A percentile compares a stretch with the other conserved stretches of the same genome.
These are phyloP conservation scores for Drosophila pseudoananassae DNA, from an alignment of 1,140 invertebrate species.

Conservation along the genomic window DNA sequence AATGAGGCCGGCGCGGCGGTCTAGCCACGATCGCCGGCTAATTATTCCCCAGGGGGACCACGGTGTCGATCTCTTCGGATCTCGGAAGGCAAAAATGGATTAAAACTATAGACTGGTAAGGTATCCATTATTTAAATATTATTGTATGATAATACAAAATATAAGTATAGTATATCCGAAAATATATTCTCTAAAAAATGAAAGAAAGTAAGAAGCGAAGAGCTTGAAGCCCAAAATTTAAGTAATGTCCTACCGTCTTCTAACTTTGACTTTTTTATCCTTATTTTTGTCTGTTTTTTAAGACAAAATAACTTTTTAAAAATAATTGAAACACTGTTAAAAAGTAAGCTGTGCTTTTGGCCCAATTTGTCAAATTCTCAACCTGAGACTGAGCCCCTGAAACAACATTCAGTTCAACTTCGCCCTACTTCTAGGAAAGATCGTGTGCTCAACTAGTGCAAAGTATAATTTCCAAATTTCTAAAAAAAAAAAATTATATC, in stretches of 20 bases:
- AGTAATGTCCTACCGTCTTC: too few species aligned
- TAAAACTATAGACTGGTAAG: background rate
- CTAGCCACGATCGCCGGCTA: conserved; percentile 43
- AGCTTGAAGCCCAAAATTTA: too few species aligned
- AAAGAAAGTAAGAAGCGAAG: too few species aligned
- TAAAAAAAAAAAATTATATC: too few species aligned
- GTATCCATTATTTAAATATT: background rate
- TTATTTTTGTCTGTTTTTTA: too few species aligned
- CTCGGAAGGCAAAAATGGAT: background rate
- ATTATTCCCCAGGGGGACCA: conserved; percentile 68
- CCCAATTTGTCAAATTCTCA: background rate
- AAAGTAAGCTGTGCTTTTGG: background rate
- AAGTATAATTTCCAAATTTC: background rate
- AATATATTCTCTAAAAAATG: too few species aligned
- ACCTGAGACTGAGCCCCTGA: too few species aligned
- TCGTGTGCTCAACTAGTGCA: background rate
- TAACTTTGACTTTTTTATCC: too few species aligned
- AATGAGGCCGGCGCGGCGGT: conserved; percentile 50
- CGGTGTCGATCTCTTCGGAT: background rate
- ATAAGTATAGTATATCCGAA: too few species aligned
- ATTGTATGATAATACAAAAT: too few species aligned
- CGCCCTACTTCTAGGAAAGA: background rate
- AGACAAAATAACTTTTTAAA: background rate
- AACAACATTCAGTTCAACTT: background rate
- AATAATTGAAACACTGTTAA: background rate